Base-by-base conservation (phyloP, 2,113 vertebrate genomes). In the Seriola quinqueradiata region DNA sequence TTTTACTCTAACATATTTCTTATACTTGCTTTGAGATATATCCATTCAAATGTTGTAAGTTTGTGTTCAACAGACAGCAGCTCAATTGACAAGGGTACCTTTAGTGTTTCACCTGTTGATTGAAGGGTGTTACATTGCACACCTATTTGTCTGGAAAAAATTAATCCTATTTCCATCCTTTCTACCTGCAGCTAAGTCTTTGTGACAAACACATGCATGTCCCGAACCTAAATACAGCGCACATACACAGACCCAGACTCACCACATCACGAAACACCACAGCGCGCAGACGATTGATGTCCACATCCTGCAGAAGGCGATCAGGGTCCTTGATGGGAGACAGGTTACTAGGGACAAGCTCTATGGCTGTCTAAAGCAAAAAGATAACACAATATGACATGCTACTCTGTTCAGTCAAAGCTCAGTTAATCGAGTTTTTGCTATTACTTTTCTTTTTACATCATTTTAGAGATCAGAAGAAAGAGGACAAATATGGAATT, bases 251-350 rank as follows among this genome's bases (percentile, higher is more conserved):
- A 42, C 4, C 32, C 40, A 42, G 14, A 60, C 97, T 97, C 82
- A 99, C 98, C 95, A 99, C 97, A 64, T 99, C 97, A 63, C 98
- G 96, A 88, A 99, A 99, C 81, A 99, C 98, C 69, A 99, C 97
- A 10, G 98, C 98, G 50, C 98, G 96, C 5, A 99, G 95, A 34
- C 97, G 97, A 94, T 98, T 98, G 87, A 99, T 99, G 83, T 99
- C 98, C 75, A 98, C 97, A 72, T 99, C 98, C 93, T 99, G 97
- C 92, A 99, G 96, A 82, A 99, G 98, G 70, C 97, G 95, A 82
- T 99, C 98, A 0, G 97, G 97, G 87, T 99, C 97, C 92, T 97
- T 97, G 89, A 98, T 97, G 64, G 96, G 96, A 92, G 97, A 99
- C 88, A 98, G 93, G 90, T 97, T 97, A 89, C 96, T 94, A 86